Base-by-base conservation (phyloP, 2,113 vertebrate genomes). In the Fregata magnificens region DNA sequence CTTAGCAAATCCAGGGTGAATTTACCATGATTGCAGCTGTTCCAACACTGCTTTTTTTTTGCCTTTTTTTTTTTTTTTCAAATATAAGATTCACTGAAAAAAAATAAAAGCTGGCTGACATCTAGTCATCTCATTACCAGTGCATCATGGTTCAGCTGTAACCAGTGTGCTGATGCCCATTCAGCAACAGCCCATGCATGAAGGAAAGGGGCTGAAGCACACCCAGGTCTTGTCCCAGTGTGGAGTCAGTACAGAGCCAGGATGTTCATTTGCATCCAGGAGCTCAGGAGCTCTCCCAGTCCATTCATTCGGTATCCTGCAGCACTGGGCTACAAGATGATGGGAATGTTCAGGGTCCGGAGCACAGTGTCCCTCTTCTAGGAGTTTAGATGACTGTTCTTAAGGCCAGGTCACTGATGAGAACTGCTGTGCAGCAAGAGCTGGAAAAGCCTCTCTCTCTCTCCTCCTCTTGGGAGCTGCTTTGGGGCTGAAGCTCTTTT, bases 381-480 rank as follows among this genome's bases (percentile, higher is more conserved):
- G 29, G 19, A 47, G 50, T 53, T 74, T 24, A 34, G 25, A 9
- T 31, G 29, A 8, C 13, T 1, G 1, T 84, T 49, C 32, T 38
- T 24, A 36, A 88, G n/a, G 32, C 25, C 28, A 61, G 56, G 38
- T 40, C 20, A 26, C 10, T 0, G 0, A n/a, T 11, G 34, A 63
- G 17, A 34, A 5, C 22, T 58, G 11, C 14, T 20, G 6, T 28
- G 22, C 22, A 70, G 26, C 6, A 73, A 42, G 26, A 62, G 8
- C 38, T 59, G 26, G 6, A 53, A 52, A 38, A 77, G 5, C 6
- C 17, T 32, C 47, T 3, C 2, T 88, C 4, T 45, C 20, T 42
- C 9, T 77, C 42, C 40, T 59, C n/a, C 65, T n/a, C 47, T 74
- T 40, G 11, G 28, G 18, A 66, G 28, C 8, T 28, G 14, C 13